Percentiles rank a stretch among this genome's conserved stretches.
phyloP scores from a whole-genome alignment of 2,113 vertebrate species.

The Dasyurus viverrinus region DNA sequence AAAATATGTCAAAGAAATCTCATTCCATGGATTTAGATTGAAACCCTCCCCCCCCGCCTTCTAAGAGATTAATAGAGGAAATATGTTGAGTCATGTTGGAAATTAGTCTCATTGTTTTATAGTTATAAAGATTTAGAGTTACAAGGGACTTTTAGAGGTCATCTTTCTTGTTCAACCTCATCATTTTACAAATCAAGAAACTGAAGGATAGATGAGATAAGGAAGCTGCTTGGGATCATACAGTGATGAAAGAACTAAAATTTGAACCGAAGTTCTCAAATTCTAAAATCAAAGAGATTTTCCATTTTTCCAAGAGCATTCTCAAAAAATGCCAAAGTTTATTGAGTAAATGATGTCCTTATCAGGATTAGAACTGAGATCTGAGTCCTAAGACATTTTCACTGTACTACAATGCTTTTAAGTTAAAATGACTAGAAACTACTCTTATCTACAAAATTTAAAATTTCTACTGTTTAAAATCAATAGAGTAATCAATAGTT shows the following conservation, averaged over 20 bases:
- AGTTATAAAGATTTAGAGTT: background rate
- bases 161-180: background rate
- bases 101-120: background rate
- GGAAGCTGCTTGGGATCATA: background rate
- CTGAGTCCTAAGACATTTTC: background rate
- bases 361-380: background rate
- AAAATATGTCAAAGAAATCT: background rate
- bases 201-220: background rate
- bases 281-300: background rate
- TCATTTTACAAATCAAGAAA: background rate
- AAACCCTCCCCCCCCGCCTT: background rate
- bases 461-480: background rate
- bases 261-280: background rate
- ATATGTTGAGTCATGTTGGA: background rate
- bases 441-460: background rate
- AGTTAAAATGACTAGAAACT: background rate
- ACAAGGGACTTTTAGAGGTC: background rate
- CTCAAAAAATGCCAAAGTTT: background rate
- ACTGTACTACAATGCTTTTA: background rate
- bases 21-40: background rate
- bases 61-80: background rate
- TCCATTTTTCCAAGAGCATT: background rate
- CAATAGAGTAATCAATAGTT: background rate
- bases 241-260: background rate
- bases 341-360: background rate